Evolutionary conservation across 1,140 invertebrate species (phyloP).

Genomic region (Caerostris extrusa): DNA sequence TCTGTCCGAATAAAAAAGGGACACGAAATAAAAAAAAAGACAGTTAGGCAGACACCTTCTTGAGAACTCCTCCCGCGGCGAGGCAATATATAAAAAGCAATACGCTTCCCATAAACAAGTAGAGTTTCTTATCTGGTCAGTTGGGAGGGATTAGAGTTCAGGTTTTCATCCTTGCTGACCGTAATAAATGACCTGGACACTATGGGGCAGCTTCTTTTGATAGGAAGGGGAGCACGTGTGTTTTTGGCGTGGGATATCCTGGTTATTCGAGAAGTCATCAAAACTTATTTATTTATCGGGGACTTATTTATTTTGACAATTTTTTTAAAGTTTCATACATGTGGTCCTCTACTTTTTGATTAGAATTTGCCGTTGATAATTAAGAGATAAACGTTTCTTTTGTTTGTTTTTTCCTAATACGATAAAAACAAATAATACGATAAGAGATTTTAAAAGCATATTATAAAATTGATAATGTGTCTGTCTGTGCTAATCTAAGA

Average conservation of each 20-base stretch:
- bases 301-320: too few relatives aligned
- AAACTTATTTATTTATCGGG: conserved; percentile 6
- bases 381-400: too few relatives aligned
- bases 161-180: conserved; percentile 62
- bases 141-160: conserved; percentile 50
- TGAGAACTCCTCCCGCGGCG: conserved; percentile 3
- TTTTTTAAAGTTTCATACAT: background rate
- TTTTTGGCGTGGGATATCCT: background rate
- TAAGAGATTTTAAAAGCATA: too few relatives aligned
- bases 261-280: background rate
- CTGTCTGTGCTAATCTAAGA: too few relatives aligned
- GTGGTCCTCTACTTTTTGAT: background rate
- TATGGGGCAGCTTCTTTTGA: background rate
- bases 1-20: background rate
- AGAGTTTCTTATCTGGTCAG: conserved; percentile 29
- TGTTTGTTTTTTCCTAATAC: too few relatives aligned
- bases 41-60: conserved; percentile 5
- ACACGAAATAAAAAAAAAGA: background rate
- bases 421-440: too few relatives aligned
- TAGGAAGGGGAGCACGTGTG: background rate
- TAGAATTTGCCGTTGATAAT: too few relatives aligned
- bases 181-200: conserved; percentile 70
- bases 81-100: conserved; percentile 69
- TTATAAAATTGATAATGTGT: too few relatives aligned
- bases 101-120: conserved; percentile 68